These are phyloP conservation scores for Hucho hucho DNA, from an alignment of 2,113 vertebrate genomes.

Conservation along the genomic window DNA sequence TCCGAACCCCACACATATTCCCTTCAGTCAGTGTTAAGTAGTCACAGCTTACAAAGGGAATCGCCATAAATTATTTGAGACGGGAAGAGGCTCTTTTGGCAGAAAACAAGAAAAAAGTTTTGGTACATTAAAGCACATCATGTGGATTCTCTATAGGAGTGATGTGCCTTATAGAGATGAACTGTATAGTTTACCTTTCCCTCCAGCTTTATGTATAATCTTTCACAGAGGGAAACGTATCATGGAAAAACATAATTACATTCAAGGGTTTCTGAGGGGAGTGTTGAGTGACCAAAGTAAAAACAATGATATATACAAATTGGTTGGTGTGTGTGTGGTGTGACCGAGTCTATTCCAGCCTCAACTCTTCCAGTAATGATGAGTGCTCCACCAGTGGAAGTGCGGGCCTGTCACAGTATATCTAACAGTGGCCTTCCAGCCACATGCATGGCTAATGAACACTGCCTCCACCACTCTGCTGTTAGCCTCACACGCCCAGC, in stretches of 20 bases:
- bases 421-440: too few species aligned
- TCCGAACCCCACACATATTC: background rate
- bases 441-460: too few species aligned
- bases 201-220: background rate
- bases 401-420: too few species aligned
- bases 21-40: background rate
- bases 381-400: too few species aligned
- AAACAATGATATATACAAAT: too few species aligned
- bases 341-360: too few species aligned
- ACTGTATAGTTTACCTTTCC: background rate
- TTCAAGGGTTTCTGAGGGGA: too few species aligned
- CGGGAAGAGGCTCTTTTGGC: background rate
- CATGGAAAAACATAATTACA: too few species aligned
- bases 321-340: too few species aligned
- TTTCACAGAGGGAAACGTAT: too few species aligned
- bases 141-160: background rate
- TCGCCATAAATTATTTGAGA: constrained; percentile 9
- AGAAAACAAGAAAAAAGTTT: background rate
- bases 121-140: constrained; percentile 3
- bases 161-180: constrained; percentile 6
- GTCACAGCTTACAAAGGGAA: background rate
- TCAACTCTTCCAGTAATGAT: too few species aligned
- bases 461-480: background rate
- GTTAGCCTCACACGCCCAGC: background rate
- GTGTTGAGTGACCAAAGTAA: too few species aligned